These are phyloP conservation scores for Hirundo rustica DNA, from an alignment of 2,797 vertebrate genomes.

Conservation along the genomic window DNA sequence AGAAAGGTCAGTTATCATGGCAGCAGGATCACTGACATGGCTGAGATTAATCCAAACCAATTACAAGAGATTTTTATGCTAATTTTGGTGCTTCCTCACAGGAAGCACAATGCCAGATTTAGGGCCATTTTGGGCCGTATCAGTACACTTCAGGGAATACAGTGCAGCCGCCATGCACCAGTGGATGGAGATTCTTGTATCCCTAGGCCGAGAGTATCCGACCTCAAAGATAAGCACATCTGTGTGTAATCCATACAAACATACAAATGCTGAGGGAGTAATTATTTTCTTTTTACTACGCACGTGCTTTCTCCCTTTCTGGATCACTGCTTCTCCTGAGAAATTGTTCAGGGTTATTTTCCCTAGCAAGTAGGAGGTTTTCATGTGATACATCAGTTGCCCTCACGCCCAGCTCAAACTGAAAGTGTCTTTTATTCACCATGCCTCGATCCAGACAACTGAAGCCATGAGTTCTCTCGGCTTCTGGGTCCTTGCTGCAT, in stretches of 20 bases:
- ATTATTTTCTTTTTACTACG: neutral
- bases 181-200: neutral
- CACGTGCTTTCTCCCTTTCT: neutral
- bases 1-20: neutral
- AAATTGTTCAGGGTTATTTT: neutral
- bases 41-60: neutral
- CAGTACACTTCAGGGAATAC: neutral
- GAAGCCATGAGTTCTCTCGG: neutral
- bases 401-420: neutral
- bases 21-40: neutral
- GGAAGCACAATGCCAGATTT: neutral
- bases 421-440: neutral
- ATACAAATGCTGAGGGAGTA: neutral
- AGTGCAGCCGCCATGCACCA: neutral
- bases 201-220: neutral
- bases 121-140: accelerated
- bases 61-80: neutral
- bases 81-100: neutral
- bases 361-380: neutral
- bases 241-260: neutral
- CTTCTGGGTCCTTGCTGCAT: neutral
- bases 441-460: neutral
- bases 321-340: neutral
- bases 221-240: neutral
- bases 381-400: neutral